Evolutionary conservation across 2,113 vertebrate genomes (phyloP).

Genomic region (Athene cunicularia): DNA sequence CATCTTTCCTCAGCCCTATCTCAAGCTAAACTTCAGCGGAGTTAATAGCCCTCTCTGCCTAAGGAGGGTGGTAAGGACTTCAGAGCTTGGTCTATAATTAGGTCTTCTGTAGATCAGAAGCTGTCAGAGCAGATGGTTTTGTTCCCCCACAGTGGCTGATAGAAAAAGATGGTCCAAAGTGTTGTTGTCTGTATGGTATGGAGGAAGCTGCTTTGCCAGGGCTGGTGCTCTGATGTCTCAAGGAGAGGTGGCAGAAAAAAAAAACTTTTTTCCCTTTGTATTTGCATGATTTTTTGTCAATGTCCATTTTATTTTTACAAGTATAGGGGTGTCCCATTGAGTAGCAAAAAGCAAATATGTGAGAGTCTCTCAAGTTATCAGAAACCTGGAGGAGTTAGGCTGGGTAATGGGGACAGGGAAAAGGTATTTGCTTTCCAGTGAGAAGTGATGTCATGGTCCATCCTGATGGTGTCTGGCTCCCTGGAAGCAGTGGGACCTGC

Average conservation of each 20-base stretch:
- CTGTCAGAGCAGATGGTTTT: not conserved
- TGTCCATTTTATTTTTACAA: not conserved
- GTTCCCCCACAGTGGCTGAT: not conserved
- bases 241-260: rapidly evolving
- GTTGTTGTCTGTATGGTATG: not conserved
- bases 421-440: not conserved
- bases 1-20: not conserved
- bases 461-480: rapidly evolving
- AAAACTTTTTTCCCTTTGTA: not conserved
- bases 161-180: not conserved
- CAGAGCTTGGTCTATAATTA: not conserved
- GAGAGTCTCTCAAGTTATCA: not conserved
- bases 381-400: not conserved
- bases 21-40: not conserved
- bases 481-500: not conserved
- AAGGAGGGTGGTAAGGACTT: not conserved
- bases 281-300: not conserved
- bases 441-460: not conserved
- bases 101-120: not conserved
- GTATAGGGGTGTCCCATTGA: rapidly evolving
- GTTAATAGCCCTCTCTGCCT: not conserved
- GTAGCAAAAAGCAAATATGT: rapidly evolving
- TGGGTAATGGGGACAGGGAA: not conserved
- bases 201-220: not conserved
- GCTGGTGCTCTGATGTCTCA: not conserved